Evolutionary conservation across 2,888 invertebrate genomes (phyloP).

Genomic region (Aelia acuminata): DNA sequence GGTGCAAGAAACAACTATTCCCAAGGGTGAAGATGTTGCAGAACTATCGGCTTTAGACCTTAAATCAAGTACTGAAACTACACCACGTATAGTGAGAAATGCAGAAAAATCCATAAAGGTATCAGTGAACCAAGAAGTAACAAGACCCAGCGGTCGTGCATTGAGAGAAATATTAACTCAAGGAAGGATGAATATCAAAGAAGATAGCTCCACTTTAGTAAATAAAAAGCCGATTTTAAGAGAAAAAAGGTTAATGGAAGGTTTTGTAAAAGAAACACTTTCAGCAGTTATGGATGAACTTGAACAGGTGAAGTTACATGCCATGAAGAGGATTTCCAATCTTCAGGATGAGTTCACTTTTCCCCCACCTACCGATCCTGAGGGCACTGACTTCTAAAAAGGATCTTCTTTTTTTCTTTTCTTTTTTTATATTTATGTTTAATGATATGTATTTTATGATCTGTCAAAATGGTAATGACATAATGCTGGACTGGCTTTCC

Average conservation of each 20-base stretch:
- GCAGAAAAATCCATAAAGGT: neutral
- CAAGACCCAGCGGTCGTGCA: neutral
- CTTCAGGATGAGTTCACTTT: neutral
- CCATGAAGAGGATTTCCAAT: neutral
- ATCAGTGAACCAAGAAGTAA: neutral
- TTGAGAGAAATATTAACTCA: neutral
- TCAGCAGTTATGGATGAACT: neutral
- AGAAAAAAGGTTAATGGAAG: neutral
- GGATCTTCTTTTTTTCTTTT: neutral
- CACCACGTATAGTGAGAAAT: neutral
- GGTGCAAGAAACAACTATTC: neutral
- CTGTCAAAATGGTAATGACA: neutral
- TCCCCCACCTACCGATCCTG: neutral
- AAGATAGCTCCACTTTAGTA: neutral
- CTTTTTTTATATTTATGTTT: neutral
- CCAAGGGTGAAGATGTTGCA: neutral
- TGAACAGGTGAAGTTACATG: neutral
- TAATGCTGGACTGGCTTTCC: constrained; percentile 5
- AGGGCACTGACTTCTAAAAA: neutral
- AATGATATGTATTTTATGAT: neutral
- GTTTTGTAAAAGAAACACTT: neutral
- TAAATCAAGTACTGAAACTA: neutral
- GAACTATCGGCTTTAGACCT: neutral
- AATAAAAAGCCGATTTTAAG: neutral
- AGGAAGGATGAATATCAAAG: neutral